Evolutionary conservation across 2,888 invertebrate species (phyloP).

Genomic region (Clivina fossor): DNA sequence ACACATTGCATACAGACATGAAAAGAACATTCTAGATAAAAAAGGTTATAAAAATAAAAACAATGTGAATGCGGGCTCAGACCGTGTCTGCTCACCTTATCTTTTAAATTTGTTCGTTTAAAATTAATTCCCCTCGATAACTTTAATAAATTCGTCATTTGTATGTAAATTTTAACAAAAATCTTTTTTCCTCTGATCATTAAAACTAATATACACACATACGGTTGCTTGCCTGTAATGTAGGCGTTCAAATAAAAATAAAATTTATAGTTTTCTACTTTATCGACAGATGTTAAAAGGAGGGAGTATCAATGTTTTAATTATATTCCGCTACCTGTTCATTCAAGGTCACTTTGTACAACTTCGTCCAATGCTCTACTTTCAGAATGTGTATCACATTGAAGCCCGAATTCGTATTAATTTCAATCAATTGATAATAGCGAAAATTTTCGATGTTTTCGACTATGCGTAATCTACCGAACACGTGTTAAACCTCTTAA

Average conservation of each 20-base stretch:
- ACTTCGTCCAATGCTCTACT: slow-evolving; percentile 10
- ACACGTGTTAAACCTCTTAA: slow-evolving; percentile 32
- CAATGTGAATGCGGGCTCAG: too few relatives aligned
- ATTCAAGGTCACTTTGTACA: slow-evolving; percentile 12
- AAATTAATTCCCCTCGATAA: slow-evolving; percentile 1
- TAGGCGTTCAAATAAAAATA: slow-evolving; percentile 18
- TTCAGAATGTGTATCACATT: too few relatives aligned
- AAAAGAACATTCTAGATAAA: too few relatives aligned
- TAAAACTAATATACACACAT: not conserved
- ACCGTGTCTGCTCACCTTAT: too few relatives aligned
- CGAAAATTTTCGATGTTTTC: slow-evolving; percentile 27
- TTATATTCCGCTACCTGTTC: slow-evolving; percentile 29
- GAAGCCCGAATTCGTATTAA: too few relatives aligned
- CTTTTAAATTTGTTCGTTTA: too few relatives aligned
- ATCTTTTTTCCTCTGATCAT: not conserved
- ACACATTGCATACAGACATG: too few relatives aligned
- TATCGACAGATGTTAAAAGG: slow-evolving; percentile 21
- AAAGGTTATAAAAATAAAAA: too few relatives aligned
- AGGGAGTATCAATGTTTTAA: slow-evolving; percentile 23
- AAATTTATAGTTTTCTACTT: slow-evolving; percentile 12
- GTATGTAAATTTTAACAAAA: not conserved
- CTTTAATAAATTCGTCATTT: slow-evolving; percentile 1
- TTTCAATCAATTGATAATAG: slow-evolving; percentile 23
- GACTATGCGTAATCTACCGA: slow-evolving; percentile 14
- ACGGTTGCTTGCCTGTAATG: not conserved